Evolutionary conservation across 2,797 vertebrate genomes (phyloP).

Genomic region (Thripadectes ignobilis): DNA sequence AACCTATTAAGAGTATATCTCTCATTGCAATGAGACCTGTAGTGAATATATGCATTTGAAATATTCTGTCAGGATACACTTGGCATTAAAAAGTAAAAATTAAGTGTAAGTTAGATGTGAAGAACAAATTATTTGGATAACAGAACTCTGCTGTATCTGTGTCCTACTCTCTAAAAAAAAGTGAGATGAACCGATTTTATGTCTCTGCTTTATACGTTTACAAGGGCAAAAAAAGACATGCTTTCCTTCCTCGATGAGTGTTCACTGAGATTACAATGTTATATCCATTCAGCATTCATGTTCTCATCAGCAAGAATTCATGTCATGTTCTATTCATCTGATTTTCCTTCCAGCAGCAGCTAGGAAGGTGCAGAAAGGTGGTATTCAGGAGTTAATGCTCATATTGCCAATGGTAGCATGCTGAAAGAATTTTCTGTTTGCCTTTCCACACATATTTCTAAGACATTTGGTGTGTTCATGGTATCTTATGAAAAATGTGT

Average conservation of each 20-base stretch:
- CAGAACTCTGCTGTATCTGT: rapidly evolving
- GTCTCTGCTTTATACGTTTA: background rate
- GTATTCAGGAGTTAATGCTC: background rate
- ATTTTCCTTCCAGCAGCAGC: background rate
- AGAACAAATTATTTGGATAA: background rate
- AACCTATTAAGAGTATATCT: background rate
- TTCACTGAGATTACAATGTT: background rate
- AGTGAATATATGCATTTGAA: background rate
- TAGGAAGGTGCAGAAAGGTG: background rate
- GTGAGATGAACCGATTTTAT: background rate
- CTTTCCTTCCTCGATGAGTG: rapidly evolving
- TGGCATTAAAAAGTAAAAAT: background rate
- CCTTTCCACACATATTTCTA: background rate
- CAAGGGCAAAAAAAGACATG: background rate
- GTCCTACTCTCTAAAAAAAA: background rate
- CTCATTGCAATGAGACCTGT: background rate
- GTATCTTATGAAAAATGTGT: background rate
- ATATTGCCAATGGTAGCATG: background rate
- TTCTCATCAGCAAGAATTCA: background rate
- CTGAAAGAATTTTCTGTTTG: background rate
- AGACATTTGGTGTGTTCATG: background rate
- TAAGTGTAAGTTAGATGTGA: background rate
- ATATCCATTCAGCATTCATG: background rate
- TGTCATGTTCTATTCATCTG: background rate
- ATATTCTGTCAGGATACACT: background rate